Percentiles rank a stretch among this genome's conserved stretches.
These are phyloP conservation scores for Leptinotarsa juncta DNA, from an alignment of 2,888 invertebrate species.

Conservation along the genomic window DNA sequence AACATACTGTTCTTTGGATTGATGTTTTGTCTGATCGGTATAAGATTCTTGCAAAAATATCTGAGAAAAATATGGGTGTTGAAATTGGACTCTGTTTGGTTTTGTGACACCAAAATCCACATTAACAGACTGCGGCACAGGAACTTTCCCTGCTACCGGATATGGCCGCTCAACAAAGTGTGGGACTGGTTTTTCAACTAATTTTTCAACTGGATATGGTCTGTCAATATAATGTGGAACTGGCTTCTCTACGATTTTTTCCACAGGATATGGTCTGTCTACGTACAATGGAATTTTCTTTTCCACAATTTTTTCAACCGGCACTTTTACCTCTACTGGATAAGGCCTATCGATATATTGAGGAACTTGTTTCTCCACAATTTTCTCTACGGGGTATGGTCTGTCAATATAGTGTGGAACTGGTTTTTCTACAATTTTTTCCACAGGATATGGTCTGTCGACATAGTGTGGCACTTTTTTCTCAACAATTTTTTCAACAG, in stretches of 20 bases:
- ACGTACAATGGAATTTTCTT: constrained; percentile 66
- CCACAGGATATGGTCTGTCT: constrained; percentile 66
- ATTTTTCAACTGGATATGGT: constrained; percentile 65
- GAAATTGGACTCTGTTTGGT: constrained; percentile 28
- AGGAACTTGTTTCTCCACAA: constrained; percentile 55
- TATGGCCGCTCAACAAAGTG: constrained; percentile 66
- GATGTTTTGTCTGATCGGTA: background rate
- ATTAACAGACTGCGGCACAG: constrained; percentile 47
- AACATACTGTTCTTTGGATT: constrained; percentile 20
- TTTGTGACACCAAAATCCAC: constrained; percentile 39
- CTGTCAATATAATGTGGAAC: constrained; percentile 68
- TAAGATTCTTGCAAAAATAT: background rate
- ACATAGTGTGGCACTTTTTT: constrained; percentile 66
- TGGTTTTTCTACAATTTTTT: constrained; percentile 69
- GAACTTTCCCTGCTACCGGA: constrained; percentile 57
- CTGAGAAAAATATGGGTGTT: background rate
- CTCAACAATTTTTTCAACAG: constrained; percentile 66
- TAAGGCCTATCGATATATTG: constrained; percentile 52
- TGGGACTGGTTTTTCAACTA: constrained; percentile 70
- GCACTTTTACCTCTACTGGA: constrained; percentile 48
- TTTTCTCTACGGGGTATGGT: constrained; percentile 63
- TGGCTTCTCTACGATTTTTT: constrained; percentile 69
- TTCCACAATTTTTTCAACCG: constrained; percentile 64
- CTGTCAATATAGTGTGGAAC: constrained; percentile 68
- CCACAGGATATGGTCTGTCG: constrained; percentile 66